Evolutionary conservation across 2,113 vertebrate species (phyloP), one percentile per base, ranked within the genome.

Genomic region (Chaetops frenatus): DNA sequence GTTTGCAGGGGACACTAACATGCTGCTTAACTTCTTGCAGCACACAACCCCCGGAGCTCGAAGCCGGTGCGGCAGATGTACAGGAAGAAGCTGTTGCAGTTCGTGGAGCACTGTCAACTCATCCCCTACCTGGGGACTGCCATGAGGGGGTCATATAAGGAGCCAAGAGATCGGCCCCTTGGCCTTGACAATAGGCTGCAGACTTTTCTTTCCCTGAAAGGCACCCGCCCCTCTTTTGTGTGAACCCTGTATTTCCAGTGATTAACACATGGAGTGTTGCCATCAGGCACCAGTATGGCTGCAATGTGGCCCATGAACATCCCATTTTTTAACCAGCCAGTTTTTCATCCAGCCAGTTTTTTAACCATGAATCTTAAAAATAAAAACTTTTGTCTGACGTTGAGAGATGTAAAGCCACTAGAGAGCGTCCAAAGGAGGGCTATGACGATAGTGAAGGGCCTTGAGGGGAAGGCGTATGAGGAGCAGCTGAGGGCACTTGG

Each of bases 71-170:
- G 98, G 48, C 97, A 97, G 89, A 98, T 92, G 88, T 99, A 99
- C 97, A 98, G 96, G 95, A 98, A 92, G 97, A 98, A 98, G 90
- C 97, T 99, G 97, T 97, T 97, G 24, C 90, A 74, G 66, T 99
- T 99, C 88, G 20, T 97, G 92, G 98, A 99, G 72, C 97, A 96
- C 82, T 99, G 99, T 97, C 97, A 97, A 45, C 99, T 99, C 86
- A 96, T 99, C 56, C 97, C 98, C 23, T 99, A 99, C 96, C 97
- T 99, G 79, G 98, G 97, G 60, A 88, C 97, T 65, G 96, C 88
- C 62, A 99, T 99, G 99, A 97, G 90, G 9, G 96, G 76, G 47
- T 97, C 96, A 6, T 98, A 98, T 96, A 97, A 36, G 71, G 97
- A 98, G 33, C 98, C 98, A 74, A 94, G 89, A 83, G 97, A 97